Evolutionary conservation across 1,140 invertebrate genomes (phyloP).

Genomic region (silkworm (Bombyx mori)): ASM3026992v2 NC_085112.1:13223501-13224000

Average conservation of each 20-base stretch:
- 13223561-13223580: constrained; percentile 41
- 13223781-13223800: no score
- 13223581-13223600: constrained; percentile 55
- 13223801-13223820: no score
- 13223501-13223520: constrained; percentile 36
- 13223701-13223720: background rate
- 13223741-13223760: no score
- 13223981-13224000: constrained; percentile 6
- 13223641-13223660: constrained; percentile 15
- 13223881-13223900: no score
- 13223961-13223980: constrained; percentile 18
- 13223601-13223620: constrained; percentile 51
- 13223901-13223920: no score
- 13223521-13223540: constrained; percentile 34
- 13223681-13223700: constrained; percentile 13
- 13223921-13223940: no score
- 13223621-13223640: constrained; percentile 49
- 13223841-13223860: no score
- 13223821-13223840: no score
- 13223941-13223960: no score
- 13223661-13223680: constrained; percentile 18
- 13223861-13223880: no score
- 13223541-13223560: constrained; percentile 32
- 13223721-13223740: background rate
- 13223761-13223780: no score